These are phyloP conservation scores for Melipona beecheii DNA, from an alignment of 2,888 invertebrate species.

Conservation along the genomic window DNA sequence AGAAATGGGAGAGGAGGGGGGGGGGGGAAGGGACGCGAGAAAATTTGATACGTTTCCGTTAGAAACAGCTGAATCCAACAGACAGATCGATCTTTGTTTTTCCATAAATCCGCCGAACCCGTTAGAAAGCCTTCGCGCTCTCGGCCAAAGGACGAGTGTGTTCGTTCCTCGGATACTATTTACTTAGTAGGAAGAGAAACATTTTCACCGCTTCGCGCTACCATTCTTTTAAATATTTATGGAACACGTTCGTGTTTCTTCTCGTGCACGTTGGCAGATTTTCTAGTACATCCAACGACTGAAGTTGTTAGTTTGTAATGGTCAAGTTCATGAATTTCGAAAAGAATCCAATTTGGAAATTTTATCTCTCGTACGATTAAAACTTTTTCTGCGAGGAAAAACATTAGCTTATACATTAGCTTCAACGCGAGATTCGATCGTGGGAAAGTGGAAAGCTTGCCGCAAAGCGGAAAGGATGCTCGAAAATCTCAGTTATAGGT, in stretches of 20 bases:
- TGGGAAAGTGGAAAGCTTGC: conserved; percentile 38
- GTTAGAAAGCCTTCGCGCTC: conserved; percentile 29
- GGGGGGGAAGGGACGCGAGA: conserved; percentile 43
- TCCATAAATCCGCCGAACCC: conserved; percentile 41
- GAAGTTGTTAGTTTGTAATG: background rate
- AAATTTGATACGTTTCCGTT: conserved; percentile 74
- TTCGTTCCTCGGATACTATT: background rate
- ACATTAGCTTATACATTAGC: too few relatives aligned
- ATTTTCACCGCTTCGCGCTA: background rate
- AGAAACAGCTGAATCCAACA: conserved; percentile 67
- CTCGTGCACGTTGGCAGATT: background rate
- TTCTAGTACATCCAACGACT: background rate
- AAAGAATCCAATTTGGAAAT: too few relatives aligned
- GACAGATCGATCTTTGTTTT: conserved; percentile 64
- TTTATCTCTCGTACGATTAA: background rate
- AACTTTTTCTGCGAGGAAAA: background rate
- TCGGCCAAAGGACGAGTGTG: background rate
- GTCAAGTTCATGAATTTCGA: too few relatives aligned
- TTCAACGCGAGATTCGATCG: background rate
- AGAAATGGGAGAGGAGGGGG: conserved; percentile 33
- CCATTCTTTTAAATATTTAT: background rate
- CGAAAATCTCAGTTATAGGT: background rate
- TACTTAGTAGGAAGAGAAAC: conserved; percentile 2
- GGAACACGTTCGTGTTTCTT: background rate
- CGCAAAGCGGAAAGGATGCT: background rate